Percentiles rank a stretch among this genome's conserved stretches.
These are phyloP conservation scores for Diceros bicornis DNA, from an alignment of 2,797 vertebrate species.

Conservation along the genomic window DNA sequence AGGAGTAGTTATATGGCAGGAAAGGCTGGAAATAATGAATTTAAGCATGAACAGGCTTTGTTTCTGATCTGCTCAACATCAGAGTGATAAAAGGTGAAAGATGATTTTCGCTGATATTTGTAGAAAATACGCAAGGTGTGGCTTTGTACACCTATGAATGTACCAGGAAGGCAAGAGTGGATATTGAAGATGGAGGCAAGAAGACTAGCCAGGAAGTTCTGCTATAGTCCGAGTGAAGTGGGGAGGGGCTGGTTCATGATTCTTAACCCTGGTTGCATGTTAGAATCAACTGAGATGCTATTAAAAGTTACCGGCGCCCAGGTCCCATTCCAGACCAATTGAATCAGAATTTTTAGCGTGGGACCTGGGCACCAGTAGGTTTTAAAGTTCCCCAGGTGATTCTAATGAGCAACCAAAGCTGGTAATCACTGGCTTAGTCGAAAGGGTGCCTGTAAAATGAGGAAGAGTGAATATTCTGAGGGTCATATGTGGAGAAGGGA, in stretches of 20 bases:
- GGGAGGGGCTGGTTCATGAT: not conserved
- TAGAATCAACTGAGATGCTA: not conserved
- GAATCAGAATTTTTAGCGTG: rapidly evolving
- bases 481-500: not conserved
- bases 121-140: not conserved
- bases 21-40: not conserved
- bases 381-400: not conserved
- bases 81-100: not conserved
- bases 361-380: not conserved
- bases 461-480: rapidly evolving
- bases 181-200: not conserved
- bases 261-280: not conserved
- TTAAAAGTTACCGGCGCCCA: not conserved
- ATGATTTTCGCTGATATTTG: not conserved
- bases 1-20: not conserved
- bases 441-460: not conserved
- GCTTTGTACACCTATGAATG: rapidly evolving
- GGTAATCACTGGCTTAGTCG: not conserved
- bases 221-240: not conserved
- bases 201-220: not conserved
- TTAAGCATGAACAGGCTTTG: not conserved
- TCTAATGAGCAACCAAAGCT: not conserved
- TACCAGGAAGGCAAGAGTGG: not conserved
- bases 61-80: not conserved
- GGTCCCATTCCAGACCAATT: not conserved